Conservation (phyloP, 2,797 vertebrate genomes). For the Smutsia gigantea region DNA sequence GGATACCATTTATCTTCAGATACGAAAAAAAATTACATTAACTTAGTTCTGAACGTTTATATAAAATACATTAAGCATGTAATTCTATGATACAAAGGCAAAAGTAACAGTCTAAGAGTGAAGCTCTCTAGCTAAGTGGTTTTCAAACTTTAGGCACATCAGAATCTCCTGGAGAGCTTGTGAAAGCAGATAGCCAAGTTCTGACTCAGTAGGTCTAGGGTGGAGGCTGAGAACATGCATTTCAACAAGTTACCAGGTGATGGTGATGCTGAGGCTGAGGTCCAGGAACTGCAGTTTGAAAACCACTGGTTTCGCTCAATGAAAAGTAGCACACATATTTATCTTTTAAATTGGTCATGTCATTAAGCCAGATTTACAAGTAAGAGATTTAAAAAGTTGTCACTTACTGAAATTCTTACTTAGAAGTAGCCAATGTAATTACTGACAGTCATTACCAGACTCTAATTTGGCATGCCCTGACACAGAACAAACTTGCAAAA, state of each 20-base stretch:
- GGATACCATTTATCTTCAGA: conserved; percentile 11
- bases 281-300: neutral
- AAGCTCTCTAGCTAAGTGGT: neutral
- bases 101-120: neutral
- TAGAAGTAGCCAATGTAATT: neutral
- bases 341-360: neutral
- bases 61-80: neutral
- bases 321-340: neutral
- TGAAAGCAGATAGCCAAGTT: neutral
- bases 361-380: neutral
- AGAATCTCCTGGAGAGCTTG: neutral
- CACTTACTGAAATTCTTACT: conserved; percentile 17
- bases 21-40: neutral
- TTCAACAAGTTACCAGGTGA: neutral
- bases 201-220: neutral
- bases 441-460: neutral
- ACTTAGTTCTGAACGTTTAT: neutral
- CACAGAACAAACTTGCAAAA: neutral
- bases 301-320: neutral
- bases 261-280: neutral
- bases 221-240: neutral
- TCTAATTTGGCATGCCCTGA: neutral
- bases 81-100: neutral
- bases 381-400: neutral
- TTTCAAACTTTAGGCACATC: neutral